Conservation (phyloP, 2,888 invertebrate species). For the Megamerina dolium region DNA sequence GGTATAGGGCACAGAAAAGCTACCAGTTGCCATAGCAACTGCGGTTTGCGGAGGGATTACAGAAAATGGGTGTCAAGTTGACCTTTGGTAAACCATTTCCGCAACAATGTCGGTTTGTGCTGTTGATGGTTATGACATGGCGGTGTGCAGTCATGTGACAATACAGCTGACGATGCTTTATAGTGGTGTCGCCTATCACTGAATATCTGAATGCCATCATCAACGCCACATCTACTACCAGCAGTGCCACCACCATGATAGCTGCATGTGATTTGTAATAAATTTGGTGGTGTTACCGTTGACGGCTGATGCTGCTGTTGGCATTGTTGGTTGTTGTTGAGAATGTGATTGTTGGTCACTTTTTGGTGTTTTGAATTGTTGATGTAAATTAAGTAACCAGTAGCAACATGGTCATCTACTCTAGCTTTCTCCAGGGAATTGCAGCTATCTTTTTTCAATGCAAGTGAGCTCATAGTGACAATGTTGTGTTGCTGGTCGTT, state of each 20-base stretch:
- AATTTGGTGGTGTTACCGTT: conserved; percentile 24
- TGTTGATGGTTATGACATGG: conserved; percentile 4
- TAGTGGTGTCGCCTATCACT: neutral
- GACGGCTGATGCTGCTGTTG: conserved; percentile 17
- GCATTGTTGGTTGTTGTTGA: conserved; percentile 16
- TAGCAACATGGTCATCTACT: too few species aligned
- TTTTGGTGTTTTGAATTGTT: conserved; percentile 39
- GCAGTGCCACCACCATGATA: conserved; percentile 15
- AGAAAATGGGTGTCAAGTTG: conserved; percentile 46
- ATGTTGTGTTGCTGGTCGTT: neutral
- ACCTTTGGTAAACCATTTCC: conserved; percentile 43
- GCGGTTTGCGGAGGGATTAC: conserved; percentile 24
- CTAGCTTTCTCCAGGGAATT: neutral
- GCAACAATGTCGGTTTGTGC: neutral
- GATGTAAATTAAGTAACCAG: conserved; percentile 22
- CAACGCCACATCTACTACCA: conserved; percentile 1
- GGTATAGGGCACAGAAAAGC: conserved; percentile 3
- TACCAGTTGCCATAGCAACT: too few species aligned
- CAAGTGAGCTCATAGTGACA: neutral
- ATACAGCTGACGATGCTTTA: conserved; percentile 12
- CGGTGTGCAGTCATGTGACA: neutral
- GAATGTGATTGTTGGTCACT: conserved; percentile 18
- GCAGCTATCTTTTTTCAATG: neutral
- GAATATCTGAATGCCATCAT: conserved; percentile 14
- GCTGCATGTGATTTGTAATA: conserved; percentile 25